Evolutionary conservation across 2,113 vertebrate genomes (phyloP), one percentile per base, ranked within the genome.

Genomic region (Arenaria interpres): DNA sequence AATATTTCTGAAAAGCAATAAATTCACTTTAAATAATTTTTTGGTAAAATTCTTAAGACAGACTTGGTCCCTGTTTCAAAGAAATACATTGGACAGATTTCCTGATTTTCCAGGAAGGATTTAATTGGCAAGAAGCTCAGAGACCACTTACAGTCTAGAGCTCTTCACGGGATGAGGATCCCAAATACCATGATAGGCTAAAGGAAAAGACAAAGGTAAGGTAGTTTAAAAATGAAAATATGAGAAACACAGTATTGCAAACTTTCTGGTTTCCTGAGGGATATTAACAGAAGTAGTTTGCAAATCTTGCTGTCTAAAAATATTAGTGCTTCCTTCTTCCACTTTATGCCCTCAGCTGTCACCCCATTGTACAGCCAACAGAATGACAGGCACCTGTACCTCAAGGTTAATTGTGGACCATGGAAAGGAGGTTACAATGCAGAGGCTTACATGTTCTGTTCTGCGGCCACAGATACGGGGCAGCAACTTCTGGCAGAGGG

Each of bases 351-450:
- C 28, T 12, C 6, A 24, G 20, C 32, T 54, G 24, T 22, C 25
- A 54, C 25, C 8, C 6, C 46, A 35, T 12, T 1, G 3, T 28
- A 20, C 14, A 77, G 45, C 59, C 30, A 48, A 77, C 59, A 74
- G 39, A 68, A 77, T 20, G 17, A 56, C 0, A 7, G 12, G 35
- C 25, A 20, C 30, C 15, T 56, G 30, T 54, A 64, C 33, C 50
- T 81, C 45, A 39, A 9, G 48, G 8, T 25, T 80, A 35, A 19
- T 22, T 7, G 5, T 3, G 3, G 48, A 60, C 28, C 33, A 12
- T 2, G 2, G 19, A 51, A 60, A 10, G 1, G 6, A 14, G 20
- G 10, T 32, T 35, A 10, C 1, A 4, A 28, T 43, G 22, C 20
- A 84, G 35, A 73, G 25, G 28, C 37, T 84, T 27, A 18, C 9